Conservation (phyloP, 2,888 invertebrate species). For the Cataglyphis livida region DNA sequence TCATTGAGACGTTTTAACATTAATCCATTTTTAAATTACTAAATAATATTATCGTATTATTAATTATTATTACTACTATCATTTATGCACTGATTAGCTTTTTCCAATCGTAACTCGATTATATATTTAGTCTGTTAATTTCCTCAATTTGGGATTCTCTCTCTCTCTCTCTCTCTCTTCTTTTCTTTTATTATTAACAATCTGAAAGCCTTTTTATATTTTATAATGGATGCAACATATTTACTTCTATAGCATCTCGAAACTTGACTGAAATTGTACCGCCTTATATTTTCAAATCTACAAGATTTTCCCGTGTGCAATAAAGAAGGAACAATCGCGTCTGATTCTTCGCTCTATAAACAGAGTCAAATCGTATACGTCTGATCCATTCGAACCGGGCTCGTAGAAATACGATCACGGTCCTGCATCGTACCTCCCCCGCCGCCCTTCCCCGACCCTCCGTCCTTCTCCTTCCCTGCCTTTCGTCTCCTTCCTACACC, state of each 20-base stretch:
- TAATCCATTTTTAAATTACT: too few species aligned
- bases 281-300: background rate
- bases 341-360: background rate
- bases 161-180: background rate
- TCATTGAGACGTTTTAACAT: background rate
- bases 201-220: background rate
- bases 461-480: constrained; percentile 65
- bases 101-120: background rate
- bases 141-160: background rate
- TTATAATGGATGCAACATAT: background rate
- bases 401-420: constrained; percentile 76
- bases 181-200: background rate
- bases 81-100: background rate
- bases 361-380: background rate
- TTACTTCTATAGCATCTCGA: background rate
- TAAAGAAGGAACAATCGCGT: background rate
- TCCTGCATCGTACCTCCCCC: constrained; percentile 74
- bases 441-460: constrained; percentile 66
- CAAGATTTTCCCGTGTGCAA: background rate
- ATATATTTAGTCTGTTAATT: background rate
- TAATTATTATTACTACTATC: too few species aligned
- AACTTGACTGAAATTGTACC: background rate
- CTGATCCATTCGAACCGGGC: constrained; percentile 55
- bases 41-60: too few species aligned
- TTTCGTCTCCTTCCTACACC: constrained; percentile 62